A percentile compares a stretch with the other conserved stretches of the same genome.
phyloP scores from a whole-genome alignment of 2,113 vertebrate genomes.

The Machaerirhynchus nigripectus region DNA sequence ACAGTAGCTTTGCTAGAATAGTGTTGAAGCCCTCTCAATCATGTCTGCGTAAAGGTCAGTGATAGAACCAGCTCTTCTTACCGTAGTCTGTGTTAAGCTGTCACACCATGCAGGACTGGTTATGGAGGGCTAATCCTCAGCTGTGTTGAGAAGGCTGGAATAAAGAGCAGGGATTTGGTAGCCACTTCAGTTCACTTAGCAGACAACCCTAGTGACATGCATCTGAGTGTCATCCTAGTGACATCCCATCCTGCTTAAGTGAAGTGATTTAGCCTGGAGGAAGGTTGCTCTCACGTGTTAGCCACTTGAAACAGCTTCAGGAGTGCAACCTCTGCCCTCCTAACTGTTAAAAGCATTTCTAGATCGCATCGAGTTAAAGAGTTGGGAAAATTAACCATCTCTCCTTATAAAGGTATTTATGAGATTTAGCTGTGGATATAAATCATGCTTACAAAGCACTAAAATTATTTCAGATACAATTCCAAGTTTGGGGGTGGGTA shows the following conservation, averaged over 20 bases:
- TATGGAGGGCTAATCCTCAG: not conserved
- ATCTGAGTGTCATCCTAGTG: too few species aligned
- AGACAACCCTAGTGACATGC: not conserved
- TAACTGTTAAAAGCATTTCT: not conserved
- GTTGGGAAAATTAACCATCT: not conserved
- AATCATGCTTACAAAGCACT: not conserved
- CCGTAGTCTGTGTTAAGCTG: not conserved
- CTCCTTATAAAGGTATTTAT: not conserved
- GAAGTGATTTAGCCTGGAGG: not conserved
- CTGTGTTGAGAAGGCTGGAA: not conserved
- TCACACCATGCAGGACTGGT: not conserved
- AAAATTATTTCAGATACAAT: not conserved
- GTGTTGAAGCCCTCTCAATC: not conserved
- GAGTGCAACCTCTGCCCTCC: not conserved
- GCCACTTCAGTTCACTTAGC: not conserved
- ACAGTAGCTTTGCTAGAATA: rapidly evolving
- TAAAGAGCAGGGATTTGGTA: not conserved
- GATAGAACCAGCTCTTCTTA: not conserved
- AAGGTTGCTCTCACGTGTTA: not conserved
- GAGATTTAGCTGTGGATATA: not conserved
- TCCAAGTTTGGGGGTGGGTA: not conserved
- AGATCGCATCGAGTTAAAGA: not conserved
- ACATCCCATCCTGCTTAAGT: too few species aligned
- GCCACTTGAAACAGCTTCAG: not conserved
- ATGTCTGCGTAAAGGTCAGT: not conserved